phyloP scores from a whole-genome alignment of 92 coral and sea anemone genomes.

The Epizoanthus stellaris region DNA sequence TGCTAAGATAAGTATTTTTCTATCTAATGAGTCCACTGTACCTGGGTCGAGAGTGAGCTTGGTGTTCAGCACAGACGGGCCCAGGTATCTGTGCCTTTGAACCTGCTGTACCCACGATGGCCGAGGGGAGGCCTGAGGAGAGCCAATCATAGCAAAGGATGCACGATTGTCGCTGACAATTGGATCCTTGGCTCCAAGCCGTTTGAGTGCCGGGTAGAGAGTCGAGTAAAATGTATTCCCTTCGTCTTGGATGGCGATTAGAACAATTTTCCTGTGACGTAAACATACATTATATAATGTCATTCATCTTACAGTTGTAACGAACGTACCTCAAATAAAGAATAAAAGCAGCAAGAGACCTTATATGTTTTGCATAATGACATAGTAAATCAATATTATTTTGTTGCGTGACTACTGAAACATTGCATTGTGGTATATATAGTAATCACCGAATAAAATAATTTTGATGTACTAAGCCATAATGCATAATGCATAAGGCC shows the following conservation, averaged over 20 bases:
- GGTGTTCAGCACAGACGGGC: slow-evolving; percentile 35
- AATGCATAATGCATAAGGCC: no score
- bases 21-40: neutral
- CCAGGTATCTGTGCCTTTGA: slow-evolving; percentile 33
- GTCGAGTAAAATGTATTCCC: slow-evolving; percentile 15
- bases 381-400: no score
- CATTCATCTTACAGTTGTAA: no score
- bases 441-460: no score
- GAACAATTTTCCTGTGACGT: slow-evolving; percentile 45
- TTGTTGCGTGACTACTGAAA: no score
- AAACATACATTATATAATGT: neutral
- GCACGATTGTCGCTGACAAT: slow-evolving; percentile 41
- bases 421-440: no score
- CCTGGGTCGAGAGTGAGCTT: slow-evolving; percentile 2
- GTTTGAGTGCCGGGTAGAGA: slow-evolving; percentile 34
- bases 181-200: slow-evolving; percentile 44
- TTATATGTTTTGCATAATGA: no score
- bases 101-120: slow-evolving; percentile 54
- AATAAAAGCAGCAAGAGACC: no score
- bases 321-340: no score
- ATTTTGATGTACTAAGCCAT: no score
- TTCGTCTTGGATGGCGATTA: slow-evolving; percentile 66
- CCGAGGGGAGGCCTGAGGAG: slow-evolving; percentile 26
- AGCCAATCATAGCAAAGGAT: slow-evolving; percentile 55
- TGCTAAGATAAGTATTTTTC: no score